These are phyloP conservation scores for Tenodera sinensis DNA, from an alignment of 2,888 invertebrate species.

Conservation along the genomic window DNA sequence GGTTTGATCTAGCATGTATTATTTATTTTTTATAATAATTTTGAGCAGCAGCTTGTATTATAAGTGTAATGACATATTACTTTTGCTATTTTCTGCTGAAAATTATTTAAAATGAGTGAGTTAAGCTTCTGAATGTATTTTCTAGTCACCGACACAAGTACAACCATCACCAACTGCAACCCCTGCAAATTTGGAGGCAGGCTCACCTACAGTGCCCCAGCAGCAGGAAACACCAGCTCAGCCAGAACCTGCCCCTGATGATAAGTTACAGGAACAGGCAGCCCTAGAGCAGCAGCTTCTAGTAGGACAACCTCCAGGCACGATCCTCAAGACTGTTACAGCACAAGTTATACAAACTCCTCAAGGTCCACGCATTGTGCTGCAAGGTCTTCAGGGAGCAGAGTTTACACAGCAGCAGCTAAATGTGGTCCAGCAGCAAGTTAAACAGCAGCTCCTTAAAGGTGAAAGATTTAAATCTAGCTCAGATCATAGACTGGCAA, in stretches of 20 bases:
- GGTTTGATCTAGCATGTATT: no score
- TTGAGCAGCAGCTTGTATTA: no score
- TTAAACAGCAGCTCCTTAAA: constrained; percentile 83
- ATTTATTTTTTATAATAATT: no score
- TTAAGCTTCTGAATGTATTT: not conserved
- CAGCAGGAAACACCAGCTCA: not conserved
- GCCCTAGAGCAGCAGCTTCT: constrained; percentile 47
- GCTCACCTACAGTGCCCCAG: constrained; percentile 21
- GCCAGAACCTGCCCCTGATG: not conserved
- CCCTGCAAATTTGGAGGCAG: constrained; percentile 33
- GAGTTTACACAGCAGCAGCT: constrained; percentile 79
- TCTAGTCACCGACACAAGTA: not conserved
- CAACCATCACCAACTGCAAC: constrained; percentile 27
- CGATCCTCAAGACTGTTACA: constrained; percentile 81
- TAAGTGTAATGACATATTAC: no score
- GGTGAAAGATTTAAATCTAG: constrained; percentile 48
- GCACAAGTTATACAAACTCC: constrained; percentile 83
- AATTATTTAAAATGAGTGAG: no score
- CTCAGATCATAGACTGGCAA: not conserved
- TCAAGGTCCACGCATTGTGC: constrained; percentile 79
- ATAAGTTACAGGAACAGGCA: not conserved
- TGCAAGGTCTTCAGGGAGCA: constrained; percentile 80
- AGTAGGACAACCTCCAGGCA: constrained; percentile 78
- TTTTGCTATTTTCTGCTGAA: no score
- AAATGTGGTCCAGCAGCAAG: constrained; percentile 80